Evolutionary conservation across 1,140 invertebrate genomes (phyloP), one percentile per base, ranked within the genome.

Genomic region (Oscheius sp.): DNA sequence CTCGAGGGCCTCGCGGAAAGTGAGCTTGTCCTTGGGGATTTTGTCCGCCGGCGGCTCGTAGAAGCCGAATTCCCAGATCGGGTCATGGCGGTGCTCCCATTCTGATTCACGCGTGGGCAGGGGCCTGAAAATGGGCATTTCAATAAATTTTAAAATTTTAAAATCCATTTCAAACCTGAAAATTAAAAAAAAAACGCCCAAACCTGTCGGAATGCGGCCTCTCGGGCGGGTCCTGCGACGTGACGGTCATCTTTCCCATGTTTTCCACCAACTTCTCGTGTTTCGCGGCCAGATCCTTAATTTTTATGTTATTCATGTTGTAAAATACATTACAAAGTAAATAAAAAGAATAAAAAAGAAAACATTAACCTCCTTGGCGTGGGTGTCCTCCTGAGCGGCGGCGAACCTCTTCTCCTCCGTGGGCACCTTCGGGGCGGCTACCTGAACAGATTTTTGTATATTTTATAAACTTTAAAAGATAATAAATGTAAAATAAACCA

Each of bases 271-370:
- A 63, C n/a, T 65, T 35, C 23, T 76, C 71, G 46, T 80, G 34
- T 70, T 80, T 80, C 36, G 49, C 42, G 4, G 38, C 35, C n/a
- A 80, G 28, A 58, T 79, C 70, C 80, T 81, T 38, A 65, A 73
- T n/a, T n/a, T n/a, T n/a, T n/a, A n/a, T n/a, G n/a, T n/a, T n/a
- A n/a, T n/a, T n/a, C n/a, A n/a, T n/a, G n/a, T n/a, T n/a, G n/a
- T n/a, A 68, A 0, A 59, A 31, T 10, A 10, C 29, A 49, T 35
- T 20, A 46, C 38, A 10, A 42, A 38, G 20, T 34, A 3, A 68
- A 7, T 28, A 59, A 66, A 66, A 42, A 49, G 26, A 66, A 52
- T 59, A 59, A 59, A 59, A 20, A 15, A 59, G 26, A 59, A 0
- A 59, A 1, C n/a, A 66, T 23, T n/a, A 64, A 55, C 64, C 34